phyloP scores from a whole-genome alignment of 2,888 invertebrate species.

The Parochlus steinenii region DNA sequence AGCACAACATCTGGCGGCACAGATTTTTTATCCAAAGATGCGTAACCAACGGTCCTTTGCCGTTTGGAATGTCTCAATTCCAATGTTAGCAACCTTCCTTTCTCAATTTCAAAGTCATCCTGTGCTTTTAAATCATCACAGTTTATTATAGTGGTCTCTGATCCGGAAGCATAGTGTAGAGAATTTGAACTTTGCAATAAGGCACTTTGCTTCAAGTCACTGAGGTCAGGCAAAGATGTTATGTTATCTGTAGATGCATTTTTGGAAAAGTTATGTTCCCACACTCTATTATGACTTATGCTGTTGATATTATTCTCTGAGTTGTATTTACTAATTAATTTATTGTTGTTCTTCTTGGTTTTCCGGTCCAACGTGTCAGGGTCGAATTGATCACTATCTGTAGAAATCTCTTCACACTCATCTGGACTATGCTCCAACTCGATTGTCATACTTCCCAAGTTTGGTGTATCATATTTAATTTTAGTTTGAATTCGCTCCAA shows the following conservation, averaged over 20 bases:
- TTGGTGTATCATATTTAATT: slow-evolving; percentile 45
- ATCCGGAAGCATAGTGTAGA: too few relatives aligned
- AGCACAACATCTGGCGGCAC: slow-evolving; percentile 53
- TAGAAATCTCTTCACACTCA: slow-evolving; percentile 48
- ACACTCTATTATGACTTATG: slow-evolving; percentile 36
- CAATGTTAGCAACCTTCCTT: slow-evolving; percentile 48
- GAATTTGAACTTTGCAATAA: slow-evolving; percentile 11
- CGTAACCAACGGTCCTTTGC: slow-evolving; percentile 34
- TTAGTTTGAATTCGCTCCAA: slow-evolving; percentile 28
- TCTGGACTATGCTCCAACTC: slow-evolving; percentile 69
- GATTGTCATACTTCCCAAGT: slow-evolving; percentile 57
- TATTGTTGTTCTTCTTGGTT: slow-evolving; percentile 38
- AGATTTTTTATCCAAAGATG: slow-evolving; percentile 23
- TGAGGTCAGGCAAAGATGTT: slow-evolving; percentile 18
- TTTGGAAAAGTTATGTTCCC: too few relatives aligned
- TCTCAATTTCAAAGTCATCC: slow-evolving; percentile 28
- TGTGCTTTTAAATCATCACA: slow-evolving; percentile 16
- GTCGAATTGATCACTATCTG: slow-evolving; percentile 59
- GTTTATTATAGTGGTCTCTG: too few relatives aligned
- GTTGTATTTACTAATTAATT: slow-evolving; percentile 26
- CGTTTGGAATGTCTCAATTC: slow-evolving; percentile 57
- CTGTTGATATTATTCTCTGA: slow-evolving; percentile 20
- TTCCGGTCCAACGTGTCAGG: slow-evolving; percentile 75
- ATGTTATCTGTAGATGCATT: too few relatives aligned
- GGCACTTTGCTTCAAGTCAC: slow-evolving; percentile 1